These are phyloP conservation scores for Cynaeus angustus DNA, from an alignment of 2,888 invertebrate species.

Conservation along the genomic window DNA sequence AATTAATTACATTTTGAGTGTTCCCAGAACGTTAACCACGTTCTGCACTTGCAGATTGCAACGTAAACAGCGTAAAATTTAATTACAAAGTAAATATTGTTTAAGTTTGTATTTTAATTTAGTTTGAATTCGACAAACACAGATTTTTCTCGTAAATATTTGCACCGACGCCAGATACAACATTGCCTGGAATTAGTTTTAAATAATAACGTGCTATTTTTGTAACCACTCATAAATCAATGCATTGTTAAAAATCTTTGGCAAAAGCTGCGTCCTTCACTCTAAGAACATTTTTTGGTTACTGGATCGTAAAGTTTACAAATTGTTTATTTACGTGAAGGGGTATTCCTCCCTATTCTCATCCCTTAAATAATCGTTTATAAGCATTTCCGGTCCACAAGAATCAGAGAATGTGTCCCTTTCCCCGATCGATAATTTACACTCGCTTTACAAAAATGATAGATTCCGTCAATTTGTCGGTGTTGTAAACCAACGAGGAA, in stretches of 20 bases:
- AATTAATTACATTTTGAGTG: no score
- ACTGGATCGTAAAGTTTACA: conserved; percentile 19
- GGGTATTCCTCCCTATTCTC: background rate
- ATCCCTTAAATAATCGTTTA: conserved; percentile 14
- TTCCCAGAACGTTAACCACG: no score
- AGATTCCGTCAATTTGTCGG: background rate
- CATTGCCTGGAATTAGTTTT: no score
- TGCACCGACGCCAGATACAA: no score
- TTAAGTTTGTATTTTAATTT: no score
- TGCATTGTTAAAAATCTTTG: background rate
- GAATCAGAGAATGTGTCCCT: conserved; percentile 9
- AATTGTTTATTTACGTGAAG: conserved; percentile 25
- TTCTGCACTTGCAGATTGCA: no score
- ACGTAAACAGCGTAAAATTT: no score
- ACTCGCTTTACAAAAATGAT: background rate
- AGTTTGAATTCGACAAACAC: no score
- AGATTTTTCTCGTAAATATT: no score
- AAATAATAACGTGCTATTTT: no score
- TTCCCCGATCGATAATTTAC: conserved; percentile 11
- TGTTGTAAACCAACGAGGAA: background rate
- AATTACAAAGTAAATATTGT: no score
- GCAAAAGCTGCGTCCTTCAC: conserved; percentile 11
- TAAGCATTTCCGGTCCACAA: background rate
- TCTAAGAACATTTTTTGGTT: conserved; percentile 7
- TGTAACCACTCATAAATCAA: no score